phyloP scores from a whole-genome alignment of 2,113 vertebrate genomes.

The Antechinus stuartii region DNA sequence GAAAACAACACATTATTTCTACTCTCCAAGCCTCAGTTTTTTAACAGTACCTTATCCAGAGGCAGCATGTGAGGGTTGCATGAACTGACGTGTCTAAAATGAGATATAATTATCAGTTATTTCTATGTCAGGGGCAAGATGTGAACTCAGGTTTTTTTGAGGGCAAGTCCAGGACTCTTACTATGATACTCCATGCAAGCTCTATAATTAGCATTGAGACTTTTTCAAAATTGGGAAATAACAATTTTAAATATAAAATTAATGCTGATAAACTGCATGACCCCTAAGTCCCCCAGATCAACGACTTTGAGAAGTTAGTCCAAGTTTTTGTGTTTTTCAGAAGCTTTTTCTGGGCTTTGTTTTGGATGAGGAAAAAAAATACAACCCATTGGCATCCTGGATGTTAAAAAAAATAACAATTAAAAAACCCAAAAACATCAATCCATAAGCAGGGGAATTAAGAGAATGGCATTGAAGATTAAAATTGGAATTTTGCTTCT shows the following conservation, averaged over 20 bases:
- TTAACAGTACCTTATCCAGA: background rate
- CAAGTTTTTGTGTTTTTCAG: background rate
- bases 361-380: background rate
- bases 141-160: background rate
- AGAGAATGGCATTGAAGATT: background rate
- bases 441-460: background rate
- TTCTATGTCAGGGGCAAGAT: background rate
- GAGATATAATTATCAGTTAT: background rate
- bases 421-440: background rate
- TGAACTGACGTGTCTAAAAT: background rate
- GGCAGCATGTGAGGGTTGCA: background rate
- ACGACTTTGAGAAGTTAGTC: background rate
- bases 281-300: background rate
- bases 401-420: background rate
- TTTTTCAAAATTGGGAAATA: background rate
- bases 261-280: background rate
- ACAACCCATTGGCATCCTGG: background rate
- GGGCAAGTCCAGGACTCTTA: background rate
- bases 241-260: background rate
- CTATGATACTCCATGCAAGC: background rate
- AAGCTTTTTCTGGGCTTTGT: background rate
- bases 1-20: background rate
- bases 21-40: background rate
- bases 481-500: background rate
- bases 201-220: background rate